These are phyloP conservation scores for Perithous albicinctus DNA, from an alignment of 2,888 invertebrate species.

Conservation along the genomic window DNA sequence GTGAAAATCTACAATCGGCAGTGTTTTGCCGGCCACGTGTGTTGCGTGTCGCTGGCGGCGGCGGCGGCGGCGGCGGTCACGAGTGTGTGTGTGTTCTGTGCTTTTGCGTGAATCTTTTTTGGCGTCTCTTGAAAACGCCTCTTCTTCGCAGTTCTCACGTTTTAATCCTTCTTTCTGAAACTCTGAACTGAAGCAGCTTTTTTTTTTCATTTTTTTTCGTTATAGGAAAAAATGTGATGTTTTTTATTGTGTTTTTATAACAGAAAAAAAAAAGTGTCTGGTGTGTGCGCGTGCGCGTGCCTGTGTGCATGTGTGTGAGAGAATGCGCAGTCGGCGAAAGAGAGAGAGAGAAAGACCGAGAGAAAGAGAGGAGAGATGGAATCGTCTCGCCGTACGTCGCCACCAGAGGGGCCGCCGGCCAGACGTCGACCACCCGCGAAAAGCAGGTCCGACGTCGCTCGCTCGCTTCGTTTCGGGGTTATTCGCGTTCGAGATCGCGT, in stretches of 20 bases:
- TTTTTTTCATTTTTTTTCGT: too few relatives aligned
- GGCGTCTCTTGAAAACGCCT: too few relatives aligned
- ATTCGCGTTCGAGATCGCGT: slow-evolving; percentile 59
- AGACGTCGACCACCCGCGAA: slow-evolving; percentile 72
- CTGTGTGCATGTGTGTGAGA: too few relatives aligned
- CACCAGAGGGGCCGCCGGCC: slow-evolving; percentile 65
- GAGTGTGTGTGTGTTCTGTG: slow-evolving; percentile 34
- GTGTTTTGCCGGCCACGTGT: slow-evolving; percentile 64
- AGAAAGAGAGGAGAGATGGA: too few relatives aligned
- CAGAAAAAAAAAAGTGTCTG: too few relatives aligned
- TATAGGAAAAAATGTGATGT: neutral
- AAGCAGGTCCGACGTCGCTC: slow-evolving; percentile 52
- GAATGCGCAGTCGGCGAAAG: slow-evolving; percentile 33
- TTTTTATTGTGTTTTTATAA: too few relatives aligned
- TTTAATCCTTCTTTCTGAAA: neutral
- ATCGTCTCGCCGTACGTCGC: slow-evolving; percentile 68
- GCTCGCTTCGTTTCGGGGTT: slow-evolving; percentile 65
- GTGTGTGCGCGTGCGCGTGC: too few relatives aligned
- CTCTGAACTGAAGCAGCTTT: too few relatives aligned
- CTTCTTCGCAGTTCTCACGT: neutral
- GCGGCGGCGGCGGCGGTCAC: slow-evolving; percentile 13
- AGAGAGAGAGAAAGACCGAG: too few relatives aligned
- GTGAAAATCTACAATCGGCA: too few relatives aligned
- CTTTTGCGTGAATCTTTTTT: too few relatives aligned
- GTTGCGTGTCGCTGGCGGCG: slow-evolving; percentile 56